Evolutionary conservation across 2,888 invertebrate genomes (phyloP).

Genomic region (Andrena trimmerana): DNA sequence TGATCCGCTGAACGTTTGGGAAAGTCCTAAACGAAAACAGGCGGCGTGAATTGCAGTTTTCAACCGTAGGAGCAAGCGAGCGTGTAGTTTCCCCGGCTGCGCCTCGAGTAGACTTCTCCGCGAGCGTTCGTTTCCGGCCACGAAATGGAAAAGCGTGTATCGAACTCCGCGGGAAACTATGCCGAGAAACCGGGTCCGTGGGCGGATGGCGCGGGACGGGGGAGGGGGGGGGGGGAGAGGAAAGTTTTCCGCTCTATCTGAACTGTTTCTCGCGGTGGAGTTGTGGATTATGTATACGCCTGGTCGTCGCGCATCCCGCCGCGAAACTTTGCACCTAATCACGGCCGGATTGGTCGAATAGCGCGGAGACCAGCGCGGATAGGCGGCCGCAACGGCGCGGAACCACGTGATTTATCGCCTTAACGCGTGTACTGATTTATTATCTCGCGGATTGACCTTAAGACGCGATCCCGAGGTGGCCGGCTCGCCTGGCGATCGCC

Average conservation of each 20-base stretch:
- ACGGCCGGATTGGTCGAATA: constrained; percentile 47
- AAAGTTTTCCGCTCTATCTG: constrained; percentile 35
- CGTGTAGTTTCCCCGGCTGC: background rate
- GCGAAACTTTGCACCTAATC: constrained; percentile 56
- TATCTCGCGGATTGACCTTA: constrained; percentile 64
- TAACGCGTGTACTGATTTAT: constrained; percentile 71
- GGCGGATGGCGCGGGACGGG: background rate
- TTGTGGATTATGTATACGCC: constrained; percentile 35
- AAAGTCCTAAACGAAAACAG: background rate
- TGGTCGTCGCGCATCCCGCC: constrained; percentile 25
- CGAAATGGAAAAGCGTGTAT: constrained; percentile 54
- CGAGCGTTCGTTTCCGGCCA: constrained; percentile 33
- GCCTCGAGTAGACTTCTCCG: constrained; percentile 13
- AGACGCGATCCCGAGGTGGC: constrained; percentile 47
- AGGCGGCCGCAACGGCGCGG: constrained; percentile 44
- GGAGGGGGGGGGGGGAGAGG: background rate
- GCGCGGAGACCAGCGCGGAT: constrained; percentile 34
- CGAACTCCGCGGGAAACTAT: constrained; percentile 44
- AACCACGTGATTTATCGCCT: constrained; percentile 68
- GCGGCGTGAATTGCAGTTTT: constrained; percentile 7
- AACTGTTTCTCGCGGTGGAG: constrained; percentile 7
- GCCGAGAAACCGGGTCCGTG: constrained; percentile 14
- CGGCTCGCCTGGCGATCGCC: constrained; percentile 51
- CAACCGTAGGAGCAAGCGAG: constrained; percentile 14
- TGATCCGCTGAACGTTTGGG: background rate